Evolutionary conservation across 2,888 invertebrate species (phyloP), one percentile per base, ranked within the genome.

Genomic region (Spilosoma lubricipeda): DNA sequence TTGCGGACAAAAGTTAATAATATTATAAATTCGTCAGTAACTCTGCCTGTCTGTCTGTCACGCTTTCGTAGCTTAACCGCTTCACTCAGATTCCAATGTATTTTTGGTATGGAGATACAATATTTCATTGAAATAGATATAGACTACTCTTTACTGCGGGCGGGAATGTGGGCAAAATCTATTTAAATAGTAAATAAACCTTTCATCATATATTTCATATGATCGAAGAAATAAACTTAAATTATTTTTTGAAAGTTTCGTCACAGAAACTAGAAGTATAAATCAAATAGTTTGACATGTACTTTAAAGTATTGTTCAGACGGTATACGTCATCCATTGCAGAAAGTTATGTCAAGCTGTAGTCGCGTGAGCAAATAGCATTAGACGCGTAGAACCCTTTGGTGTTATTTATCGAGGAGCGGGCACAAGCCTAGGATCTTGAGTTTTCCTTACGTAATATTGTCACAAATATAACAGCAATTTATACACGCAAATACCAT

Each of bases 371-470:
- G 91, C 86, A 85, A 88, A 82, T 80, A 88, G 83, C 93, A 92
- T 95, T 94, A 95, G 90, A 89, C 85, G 79, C 84, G 78, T 86
- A 86, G 88, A 93, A 94, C 94, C 93, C 94, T 94, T 93, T 92
- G 91, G 90, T 89, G 93, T 94, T 93, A 94, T 94, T 94, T 95
- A 95, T 94, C 84, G 91, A 89, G 88, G 88, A 89, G 85, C 87
- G 86, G 87, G 88, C 84, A 83, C 85, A 82, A 84, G 81, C 83
- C 78, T 83, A 82, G 68, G 80, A 85, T 86, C 83, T 81, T 78
- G 74, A 80, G 77, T 80, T 87, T 80, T 79, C 81, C 80, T 86
- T 85, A 85, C 80, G 80, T 84, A 85, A 86, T 63, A 67, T 81
- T 86, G 87, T 88, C 85, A 90, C 74, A 67, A 79, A 84, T 84